phyloP scores from a whole-genome alignment of 2,797 vertebrate species.

The Florisuga fusca region DNA sequence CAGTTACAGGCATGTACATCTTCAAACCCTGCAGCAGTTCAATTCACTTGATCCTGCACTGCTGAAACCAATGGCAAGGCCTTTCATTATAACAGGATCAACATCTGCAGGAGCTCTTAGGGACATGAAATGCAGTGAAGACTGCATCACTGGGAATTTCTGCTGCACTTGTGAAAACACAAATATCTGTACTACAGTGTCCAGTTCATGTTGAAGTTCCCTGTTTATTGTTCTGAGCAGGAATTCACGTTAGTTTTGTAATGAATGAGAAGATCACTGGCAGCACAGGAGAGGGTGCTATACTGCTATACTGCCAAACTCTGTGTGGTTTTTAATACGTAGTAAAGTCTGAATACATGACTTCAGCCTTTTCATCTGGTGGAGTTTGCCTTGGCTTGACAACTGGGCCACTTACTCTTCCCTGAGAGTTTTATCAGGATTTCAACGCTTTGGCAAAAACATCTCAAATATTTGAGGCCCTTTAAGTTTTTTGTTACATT shows the following conservation, averaged over 20 bases:
- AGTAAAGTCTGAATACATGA: background rate
- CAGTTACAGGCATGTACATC: background rate
- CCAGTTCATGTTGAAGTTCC: background rate
- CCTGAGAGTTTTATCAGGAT: background rate
- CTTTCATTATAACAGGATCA: background rate
- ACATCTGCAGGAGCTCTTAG: background rate
- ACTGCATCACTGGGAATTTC: background rate
- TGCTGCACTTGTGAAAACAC: background rate
- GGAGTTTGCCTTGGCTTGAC: background rate
- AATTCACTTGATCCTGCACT: fast-evolving
- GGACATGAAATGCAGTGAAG: background rate
- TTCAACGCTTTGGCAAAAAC: background rate
- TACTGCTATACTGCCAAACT: no score
- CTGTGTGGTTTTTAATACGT: background rate
- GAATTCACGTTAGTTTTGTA: background rate
- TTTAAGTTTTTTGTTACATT: conserved; percentile 18
- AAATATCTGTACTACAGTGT: background rate
- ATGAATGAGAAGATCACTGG: background rate
- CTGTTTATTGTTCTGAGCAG: background rate
- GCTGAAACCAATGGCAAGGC: background rate
- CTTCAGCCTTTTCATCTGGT: background rate
- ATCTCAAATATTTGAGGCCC: background rate
- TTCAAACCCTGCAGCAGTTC: background rate
- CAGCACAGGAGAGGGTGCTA: background rate
- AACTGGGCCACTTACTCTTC: background rate